phyloP scores from a whole-genome alignment of 2,797 vertebrate species.

The Cossypha dichroa region DNA sequence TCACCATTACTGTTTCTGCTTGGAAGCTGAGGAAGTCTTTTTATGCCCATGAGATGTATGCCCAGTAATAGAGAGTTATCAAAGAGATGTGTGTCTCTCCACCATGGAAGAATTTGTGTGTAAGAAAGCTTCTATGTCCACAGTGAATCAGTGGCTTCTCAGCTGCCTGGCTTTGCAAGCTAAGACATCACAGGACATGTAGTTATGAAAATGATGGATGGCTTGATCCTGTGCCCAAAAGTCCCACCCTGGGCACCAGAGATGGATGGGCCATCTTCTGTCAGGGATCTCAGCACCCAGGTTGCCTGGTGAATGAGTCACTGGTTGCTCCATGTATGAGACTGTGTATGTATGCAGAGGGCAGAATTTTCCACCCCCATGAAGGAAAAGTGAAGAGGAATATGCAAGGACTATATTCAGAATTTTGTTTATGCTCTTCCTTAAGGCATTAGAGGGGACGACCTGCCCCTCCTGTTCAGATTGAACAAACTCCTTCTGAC shows the following conservation, averaged over 20 bases:
- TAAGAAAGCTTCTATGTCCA: background rate
- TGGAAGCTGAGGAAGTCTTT: background rate
- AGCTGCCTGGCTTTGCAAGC: background rate
- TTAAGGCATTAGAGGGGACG: background rate
- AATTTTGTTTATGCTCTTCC: background rate
- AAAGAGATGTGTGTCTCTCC: background rate
- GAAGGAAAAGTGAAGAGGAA: background rate
- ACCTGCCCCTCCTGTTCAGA: background rate
- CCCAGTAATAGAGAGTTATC: background rate
- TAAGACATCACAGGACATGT: background rate
- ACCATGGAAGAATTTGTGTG: background rate
- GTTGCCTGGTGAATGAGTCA: background rate
- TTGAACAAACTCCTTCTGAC: background rate
- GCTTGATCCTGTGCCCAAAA: background rate
- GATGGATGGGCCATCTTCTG: background rate
- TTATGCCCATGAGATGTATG: background rate
- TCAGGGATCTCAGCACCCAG: background rate
- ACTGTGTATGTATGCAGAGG: background rate
- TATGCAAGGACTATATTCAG: background rate
- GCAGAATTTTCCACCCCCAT: background rate
- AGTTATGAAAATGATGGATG: background rate
- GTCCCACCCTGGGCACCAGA: background rate
- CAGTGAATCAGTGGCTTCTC: background rate
- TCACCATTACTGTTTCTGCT: background rate
- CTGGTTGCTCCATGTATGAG: background rate